A percentile compares a stretch with the other conserved stretches of the same genome.
phyloP scores from a whole-genome alignment of 2,113 vertebrate genomes.

The Mobula birostris region DNA sequence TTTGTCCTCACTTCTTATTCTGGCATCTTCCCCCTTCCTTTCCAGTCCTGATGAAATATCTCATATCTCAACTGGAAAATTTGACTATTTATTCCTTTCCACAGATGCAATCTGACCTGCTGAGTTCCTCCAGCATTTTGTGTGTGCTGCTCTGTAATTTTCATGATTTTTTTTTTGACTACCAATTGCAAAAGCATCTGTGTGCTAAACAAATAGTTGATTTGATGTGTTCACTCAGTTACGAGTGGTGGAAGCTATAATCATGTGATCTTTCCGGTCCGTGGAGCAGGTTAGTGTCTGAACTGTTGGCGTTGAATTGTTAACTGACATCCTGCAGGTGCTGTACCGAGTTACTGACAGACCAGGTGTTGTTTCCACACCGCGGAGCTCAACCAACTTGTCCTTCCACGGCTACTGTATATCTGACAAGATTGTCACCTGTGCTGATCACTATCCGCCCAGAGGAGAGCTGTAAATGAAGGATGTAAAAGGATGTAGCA shows the following conservation, averaged over 20 bases:
- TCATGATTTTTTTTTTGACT: background rate
- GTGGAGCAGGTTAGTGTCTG: background rate
- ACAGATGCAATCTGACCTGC: too few species aligned
- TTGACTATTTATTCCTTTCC: too few species aligned
- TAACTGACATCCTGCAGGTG: background rate
- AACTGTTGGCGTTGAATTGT: background rate
- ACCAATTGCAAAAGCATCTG: background rate
- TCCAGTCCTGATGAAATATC: too few species aligned
- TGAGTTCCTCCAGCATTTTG: too few species aligned
- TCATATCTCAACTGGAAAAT: too few species aligned
- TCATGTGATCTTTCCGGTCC: background rate
- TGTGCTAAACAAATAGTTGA: background rate
- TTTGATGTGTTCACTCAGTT: background rate
- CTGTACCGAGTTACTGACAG: background rate
- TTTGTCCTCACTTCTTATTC: too few species aligned
- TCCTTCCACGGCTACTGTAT: background rate
- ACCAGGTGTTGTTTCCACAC: background rate
- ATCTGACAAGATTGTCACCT: background rate
- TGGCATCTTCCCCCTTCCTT: too few species aligned
- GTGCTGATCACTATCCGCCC: background rate
- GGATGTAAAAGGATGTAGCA: background rate
- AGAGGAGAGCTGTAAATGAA: background rate
- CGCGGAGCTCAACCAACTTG: background rate
- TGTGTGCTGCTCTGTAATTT: too few species aligned
- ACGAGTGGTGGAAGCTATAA: background rate